phyloP scores from a whole-genome alignment of 2,113 vertebrate species.

The Eonycteris spelaea region DNA sequence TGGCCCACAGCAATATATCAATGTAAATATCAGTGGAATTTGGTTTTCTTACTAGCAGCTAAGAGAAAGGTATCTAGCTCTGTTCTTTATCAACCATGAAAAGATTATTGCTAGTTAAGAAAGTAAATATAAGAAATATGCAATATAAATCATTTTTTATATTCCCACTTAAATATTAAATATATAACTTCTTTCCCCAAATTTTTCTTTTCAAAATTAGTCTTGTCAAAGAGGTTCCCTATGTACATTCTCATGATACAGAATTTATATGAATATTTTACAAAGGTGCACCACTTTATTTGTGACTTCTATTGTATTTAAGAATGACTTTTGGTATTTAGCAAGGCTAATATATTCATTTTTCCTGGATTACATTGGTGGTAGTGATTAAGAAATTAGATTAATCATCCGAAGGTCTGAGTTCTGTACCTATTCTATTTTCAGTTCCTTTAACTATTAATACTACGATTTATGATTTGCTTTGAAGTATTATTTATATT shows the following conservation, averaged over 20 bases:
- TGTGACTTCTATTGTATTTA: not conserved
- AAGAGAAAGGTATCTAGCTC: not conserved
- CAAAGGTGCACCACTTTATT: not conserved
- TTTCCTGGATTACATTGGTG: not conserved
- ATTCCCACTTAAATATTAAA: slow-evolving; percentile 1
- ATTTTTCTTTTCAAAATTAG: not conserved
- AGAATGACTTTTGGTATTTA: not conserved
- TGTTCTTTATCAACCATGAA: not conserved
- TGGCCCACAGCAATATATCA: not conserved
- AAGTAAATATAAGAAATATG: not conserved
- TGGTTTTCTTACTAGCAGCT: not conserved
- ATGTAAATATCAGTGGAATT: not conserved
- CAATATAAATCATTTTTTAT: not conserved
- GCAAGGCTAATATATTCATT: not conserved
- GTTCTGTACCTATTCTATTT: not conserved
- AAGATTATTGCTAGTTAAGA: not conserved
- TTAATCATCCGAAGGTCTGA: not conserved
- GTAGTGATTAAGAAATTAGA: not conserved
- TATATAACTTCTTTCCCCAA: not conserved
- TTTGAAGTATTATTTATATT: not conserved
- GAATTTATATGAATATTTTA: not conserved
- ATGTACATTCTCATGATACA: not conserved
- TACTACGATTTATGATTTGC: not conserved
- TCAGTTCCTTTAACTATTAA: not conserved
- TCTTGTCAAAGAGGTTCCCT: not conserved